Evolutionary conservation across 2,888 invertebrate genomes (phyloP).

Genomic region (Meteorus cinctellus): DNA sequence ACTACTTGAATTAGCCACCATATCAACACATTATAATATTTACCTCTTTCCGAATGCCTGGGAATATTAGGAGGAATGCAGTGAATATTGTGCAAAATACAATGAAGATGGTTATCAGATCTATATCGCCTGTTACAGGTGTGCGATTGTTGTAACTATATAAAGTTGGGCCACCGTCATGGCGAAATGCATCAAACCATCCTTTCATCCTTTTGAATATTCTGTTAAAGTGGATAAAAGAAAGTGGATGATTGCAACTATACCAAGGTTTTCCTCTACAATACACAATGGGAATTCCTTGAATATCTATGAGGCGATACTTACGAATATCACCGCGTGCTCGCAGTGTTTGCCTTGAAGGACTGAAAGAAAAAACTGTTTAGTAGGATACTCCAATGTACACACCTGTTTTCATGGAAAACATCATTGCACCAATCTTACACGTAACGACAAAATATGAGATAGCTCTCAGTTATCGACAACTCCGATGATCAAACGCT

Average conservation of each 20-base stretch:
- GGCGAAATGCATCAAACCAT: constrained; percentile 98
- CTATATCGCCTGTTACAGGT: constrained; percentile 94
- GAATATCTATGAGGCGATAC: not conserved
- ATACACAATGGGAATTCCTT: not conserved
- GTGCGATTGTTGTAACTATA: constrained; percentile 96
- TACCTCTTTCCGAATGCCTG: constrained; percentile 95
- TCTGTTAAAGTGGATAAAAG: not conserved
- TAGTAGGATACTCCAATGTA: not conserved
- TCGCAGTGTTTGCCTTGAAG: not conserved
- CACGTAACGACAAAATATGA: not conserved
- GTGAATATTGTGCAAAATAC: constrained; percentile 93
- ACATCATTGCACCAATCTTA: not conserved
- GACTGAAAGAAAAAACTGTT: not conserved
- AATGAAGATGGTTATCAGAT: constrained; percentile 88
- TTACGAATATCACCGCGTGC: not conserved
- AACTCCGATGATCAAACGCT: too few relatives aligned
- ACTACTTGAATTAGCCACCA: constrained; percentile 13
- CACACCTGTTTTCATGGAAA: not conserved
- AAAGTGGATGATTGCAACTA: too few relatives aligned
- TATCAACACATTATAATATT: constrained; percentile 55
- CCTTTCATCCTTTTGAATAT: constrained; percentile 83
- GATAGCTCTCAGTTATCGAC: too few relatives aligned
- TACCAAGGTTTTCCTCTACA: not conserved
- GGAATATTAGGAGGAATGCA: constrained; percentile 96
- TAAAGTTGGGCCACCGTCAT: constrained; percentile 96